phyloP scores from a whole-genome alignment of 2,797 vertebrate genomes.

The Propithecus perrieri region DNA sequence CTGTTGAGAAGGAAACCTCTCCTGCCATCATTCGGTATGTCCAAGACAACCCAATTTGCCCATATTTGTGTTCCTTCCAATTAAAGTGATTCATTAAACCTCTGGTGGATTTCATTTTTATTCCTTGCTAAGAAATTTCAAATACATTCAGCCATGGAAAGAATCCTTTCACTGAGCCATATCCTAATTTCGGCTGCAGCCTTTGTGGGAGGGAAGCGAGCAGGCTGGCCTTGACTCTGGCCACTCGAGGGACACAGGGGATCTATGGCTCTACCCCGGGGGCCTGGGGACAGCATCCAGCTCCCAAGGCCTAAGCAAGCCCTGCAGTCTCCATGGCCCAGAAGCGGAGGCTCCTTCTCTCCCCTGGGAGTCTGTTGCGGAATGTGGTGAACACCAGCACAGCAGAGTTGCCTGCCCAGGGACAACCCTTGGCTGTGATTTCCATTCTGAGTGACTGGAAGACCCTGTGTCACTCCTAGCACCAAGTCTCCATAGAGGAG shows the following conservation, averaged over 20 bases:
- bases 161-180: neutral
- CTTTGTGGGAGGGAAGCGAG: neutral
- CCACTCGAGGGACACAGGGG: neutral
- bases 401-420: rapidly evolving
- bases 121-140: constrained; percentile 55
- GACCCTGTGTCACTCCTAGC: neutral
- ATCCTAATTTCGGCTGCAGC: neutral
- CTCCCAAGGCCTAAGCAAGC: neutral
- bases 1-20: neutral
- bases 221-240: neutral
- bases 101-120: constrained; percentile 31
- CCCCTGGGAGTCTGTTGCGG: neutral
- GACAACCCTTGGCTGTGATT: neutral
- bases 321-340: neutral
- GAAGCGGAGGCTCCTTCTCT: neutral
- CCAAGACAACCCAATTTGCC: neutral
- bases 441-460: neutral
- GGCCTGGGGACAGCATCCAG: neutral
- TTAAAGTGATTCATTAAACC: constrained; percentile 14
- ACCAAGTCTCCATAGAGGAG: neutral
- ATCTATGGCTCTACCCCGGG: neutral
- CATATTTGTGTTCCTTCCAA: neutral
- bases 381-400: neutral
- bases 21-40: neutral
- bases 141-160: constrained; percentile 11